Base-by-base conservation (phyloP, 2,113 vertebrate genomes). In the Zapus hudsonius region DNA sequence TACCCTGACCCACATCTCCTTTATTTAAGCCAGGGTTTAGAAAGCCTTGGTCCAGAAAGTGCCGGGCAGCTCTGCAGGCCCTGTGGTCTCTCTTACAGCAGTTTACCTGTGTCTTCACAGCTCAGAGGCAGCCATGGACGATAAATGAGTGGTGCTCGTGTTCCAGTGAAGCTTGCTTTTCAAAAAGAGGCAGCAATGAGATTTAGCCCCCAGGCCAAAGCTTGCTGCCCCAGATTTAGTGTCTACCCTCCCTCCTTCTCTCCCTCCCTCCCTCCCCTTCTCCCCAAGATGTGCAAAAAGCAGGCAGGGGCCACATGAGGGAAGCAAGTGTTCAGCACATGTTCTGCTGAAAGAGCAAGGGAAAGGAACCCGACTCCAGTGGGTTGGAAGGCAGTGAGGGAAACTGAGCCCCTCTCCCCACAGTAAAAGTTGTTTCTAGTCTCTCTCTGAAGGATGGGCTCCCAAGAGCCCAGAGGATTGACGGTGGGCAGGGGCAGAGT, bases 341-440 rank as follows among this genome's bases (percentile, higher is more conserved):
- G 74, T 93, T 84, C 57, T 90, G 73, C 20, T 36, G 57, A 72
- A 90, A 10, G 23, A 84, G 29, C 2, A 2, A 47, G 55, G 61
- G 47, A 84, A 90, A 86, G 22, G 38, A 86, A 63, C 42, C 47
- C 36, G 38, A 52, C 38, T 79, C n/a, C 12, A 70, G 52, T 38
- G 66, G 2, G 16, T 55, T 84, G 40, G 79, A 89, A 86, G 80
- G 44, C 93, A 92, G 89, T 29, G 19, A n/a, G 42, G 72, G 44
- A 86, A 63, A 83, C 0, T 9, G 72, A 90, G 44, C 1, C n/a
- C 52, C 9, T 72, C 19, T 61, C 12, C 38, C 52, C 6, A 13
- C 2, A 5, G 4, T 9, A 63, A 78, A 84, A 31, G 57, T 40
- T 59, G 31, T n/a, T 64, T 57, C 78, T 64, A 25, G 36, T 44